phyloP scores from a whole-genome alignment of 2,113 vertebrate species.

The Serilophus lunatus region DNA sequence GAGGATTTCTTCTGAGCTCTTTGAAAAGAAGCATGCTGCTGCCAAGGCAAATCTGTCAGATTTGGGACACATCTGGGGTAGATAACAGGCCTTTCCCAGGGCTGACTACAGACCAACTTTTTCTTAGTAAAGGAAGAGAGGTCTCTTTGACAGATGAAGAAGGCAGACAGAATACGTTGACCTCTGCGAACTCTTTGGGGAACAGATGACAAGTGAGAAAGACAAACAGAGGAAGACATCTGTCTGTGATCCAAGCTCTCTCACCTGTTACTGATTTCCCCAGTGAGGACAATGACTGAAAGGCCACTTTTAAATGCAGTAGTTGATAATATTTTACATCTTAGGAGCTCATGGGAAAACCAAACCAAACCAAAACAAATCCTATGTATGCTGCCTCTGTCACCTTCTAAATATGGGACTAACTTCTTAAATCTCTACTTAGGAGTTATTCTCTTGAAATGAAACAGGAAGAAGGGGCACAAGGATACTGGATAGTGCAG shows the following conservation, averaged over 20 bases:
- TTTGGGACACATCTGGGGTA: neutral
- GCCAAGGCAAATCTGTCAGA: neutral
- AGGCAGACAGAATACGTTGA: neutral
- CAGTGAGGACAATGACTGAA: constrained; percentile 3
- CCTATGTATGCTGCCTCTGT: neutral
- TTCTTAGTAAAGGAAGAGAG: neutral
- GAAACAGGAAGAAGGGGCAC: neutral
- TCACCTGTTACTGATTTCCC: constrained; percentile 26
- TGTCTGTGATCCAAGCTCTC: neutral
- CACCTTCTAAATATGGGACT: neutral
- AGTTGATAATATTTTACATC: neutral
- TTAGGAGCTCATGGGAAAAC: neutral
- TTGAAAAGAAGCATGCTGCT: neutral
- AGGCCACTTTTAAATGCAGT: neutral
- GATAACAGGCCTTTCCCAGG: neutral
- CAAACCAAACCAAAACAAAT: neutral
- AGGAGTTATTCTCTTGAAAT: neutral
- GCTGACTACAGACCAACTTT: neutral
- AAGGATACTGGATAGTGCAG: neutral
- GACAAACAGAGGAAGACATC: neutral
- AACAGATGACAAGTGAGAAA: neutral
- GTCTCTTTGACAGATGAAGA: neutral
- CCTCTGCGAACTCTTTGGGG: neutral
- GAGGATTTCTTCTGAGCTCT: neutral
- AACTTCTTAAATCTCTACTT: neutral